Percentiles rank a stretch among this genome's conserved stretches.
Conservation (phyloP, 2,888 invertebrate species). For the Mythimna loreyi region DNA sequence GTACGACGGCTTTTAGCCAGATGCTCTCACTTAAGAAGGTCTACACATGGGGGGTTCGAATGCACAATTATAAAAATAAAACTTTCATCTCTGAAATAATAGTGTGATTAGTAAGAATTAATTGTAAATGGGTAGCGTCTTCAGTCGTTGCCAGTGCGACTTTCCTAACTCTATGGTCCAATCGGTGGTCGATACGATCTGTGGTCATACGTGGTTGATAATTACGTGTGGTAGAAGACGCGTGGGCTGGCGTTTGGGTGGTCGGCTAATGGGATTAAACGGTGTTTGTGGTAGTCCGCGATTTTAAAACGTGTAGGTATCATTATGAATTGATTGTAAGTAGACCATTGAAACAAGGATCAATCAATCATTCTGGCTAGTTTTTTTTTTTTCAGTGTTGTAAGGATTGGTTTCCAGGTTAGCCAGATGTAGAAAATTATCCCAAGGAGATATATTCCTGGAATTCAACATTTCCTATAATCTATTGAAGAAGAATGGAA, state of each 20-base stretch:
- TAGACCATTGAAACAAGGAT: not conserved
- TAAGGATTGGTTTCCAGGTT: too few relatives aligned
- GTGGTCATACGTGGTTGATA: slow-evolving; percentile 71
- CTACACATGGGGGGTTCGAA: too few relatives aligned
- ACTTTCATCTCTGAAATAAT: not conserved
- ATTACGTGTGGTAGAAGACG: slow-evolving; percentile 62
- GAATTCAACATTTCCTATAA: too few relatives aligned
- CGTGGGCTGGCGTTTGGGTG: slow-evolving; percentile 67
- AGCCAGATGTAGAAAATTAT: too few relatives aligned
- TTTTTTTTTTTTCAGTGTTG: too few relatives aligned
- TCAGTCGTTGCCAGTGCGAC: not conserved
- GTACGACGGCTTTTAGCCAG: too few relatives aligned
- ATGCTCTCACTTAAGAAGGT: too few relatives aligned
- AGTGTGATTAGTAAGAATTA: not conserved
- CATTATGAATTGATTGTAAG: not conserved
- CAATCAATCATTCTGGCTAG: too few relatives aligned
- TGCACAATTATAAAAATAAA: too few relatives aligned
- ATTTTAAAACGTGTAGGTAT: slow-evolving; percentile 5
- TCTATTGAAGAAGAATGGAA: too few relatives aligned
- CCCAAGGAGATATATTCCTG: too few relatives aligned
- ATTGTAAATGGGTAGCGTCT: not conserved
- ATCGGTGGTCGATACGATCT: slow-evolving; percentile 72
- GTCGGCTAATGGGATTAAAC: slow-evolving; percentile 67
- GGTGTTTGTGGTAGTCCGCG: slow-evolving; percentile 30
- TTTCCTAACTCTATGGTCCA: slow-evolving; percentile 19